These are phyloP conservation scores for Chromobotia macracanthus DNA, from an alignment of 2,797 vertebrate species.

Conservation along the genomic window DNA sequence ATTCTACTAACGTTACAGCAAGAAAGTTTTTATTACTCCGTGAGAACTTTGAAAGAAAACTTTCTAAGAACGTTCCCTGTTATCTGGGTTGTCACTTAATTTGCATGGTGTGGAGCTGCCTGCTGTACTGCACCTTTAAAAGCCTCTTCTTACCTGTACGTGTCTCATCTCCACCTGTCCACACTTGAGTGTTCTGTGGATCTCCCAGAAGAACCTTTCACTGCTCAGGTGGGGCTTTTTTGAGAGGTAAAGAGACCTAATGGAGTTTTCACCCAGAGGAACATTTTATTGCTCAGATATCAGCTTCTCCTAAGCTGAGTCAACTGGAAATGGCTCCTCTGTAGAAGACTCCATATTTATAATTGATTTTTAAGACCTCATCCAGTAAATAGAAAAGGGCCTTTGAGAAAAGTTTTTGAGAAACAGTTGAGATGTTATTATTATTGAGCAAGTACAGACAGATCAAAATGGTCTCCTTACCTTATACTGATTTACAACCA, in stretches of 20 bases:
- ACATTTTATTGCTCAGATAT: not conserved
- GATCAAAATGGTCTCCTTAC: not conserved
- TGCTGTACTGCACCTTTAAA: not conserved
- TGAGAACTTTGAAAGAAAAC: too few relatives aligned
- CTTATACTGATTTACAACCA: too few relatives aligned
- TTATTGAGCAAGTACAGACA: not conserved
- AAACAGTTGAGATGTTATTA: not conserved
- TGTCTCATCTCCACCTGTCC: not conserved
- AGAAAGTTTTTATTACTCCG: too few relatives aligned
- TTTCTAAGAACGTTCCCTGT: too few relatives aligned
- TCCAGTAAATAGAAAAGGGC: not conserved
- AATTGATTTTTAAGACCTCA: not conserved
- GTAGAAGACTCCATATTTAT: too few relatives aligned
- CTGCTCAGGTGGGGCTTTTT: too few relatives aligned
- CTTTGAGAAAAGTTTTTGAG: not conserved
- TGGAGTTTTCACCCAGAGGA: not conserved
- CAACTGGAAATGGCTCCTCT: too few relatives aligned
- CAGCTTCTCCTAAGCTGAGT: not conserved
- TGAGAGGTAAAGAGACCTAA: too few relatives aligned
- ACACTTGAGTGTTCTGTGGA: not conserved
- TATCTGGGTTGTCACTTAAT: not conserved
- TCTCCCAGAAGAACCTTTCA: not conserved
- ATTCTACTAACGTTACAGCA: too few relatives aligned
- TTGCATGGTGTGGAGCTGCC: not conserved
- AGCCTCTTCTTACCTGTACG: not conserved